A percentile compares a stretch with the other conserved stretches of the same genome.
These are phyloP conservation scores for Protula sp. DNA, from an alignment of 2,888 invertebrate species.

Conservation along the genomic window DNA sequence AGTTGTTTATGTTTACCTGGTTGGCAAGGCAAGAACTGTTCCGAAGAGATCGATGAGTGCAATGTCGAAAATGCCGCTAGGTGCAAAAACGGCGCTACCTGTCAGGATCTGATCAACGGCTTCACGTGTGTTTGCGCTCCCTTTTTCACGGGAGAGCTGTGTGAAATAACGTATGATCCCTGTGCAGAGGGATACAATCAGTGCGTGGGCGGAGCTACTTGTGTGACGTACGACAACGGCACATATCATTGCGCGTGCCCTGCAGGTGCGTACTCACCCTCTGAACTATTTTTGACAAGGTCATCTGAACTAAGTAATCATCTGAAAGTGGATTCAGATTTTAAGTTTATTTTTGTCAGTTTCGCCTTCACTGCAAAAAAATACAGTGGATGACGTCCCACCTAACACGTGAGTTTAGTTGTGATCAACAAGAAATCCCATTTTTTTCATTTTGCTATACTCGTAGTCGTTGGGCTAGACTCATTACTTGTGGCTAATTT, in stretches of 20 bases:
- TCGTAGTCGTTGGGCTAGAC: too few species aligned
- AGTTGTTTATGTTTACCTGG: too few species aligned
- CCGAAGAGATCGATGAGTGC: conserved; percentile 90
- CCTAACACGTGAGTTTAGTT: too few species aligned
- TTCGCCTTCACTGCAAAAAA: too few species aligned
- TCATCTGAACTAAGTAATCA: too few species aligned
- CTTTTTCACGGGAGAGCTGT: conserved; percentile 11
- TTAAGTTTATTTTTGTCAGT: too few species aligned
- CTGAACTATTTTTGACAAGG: background rate
- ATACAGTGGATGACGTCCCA: too few species aligned
- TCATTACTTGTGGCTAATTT: too few species aligned
- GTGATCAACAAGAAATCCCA: too few species aligned
- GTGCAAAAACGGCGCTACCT: conserved; percentile 12
- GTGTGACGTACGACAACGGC: conserved; percentile 8
- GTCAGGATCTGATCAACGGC: conserved; percentile 4
- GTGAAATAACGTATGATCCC: conserved; percentile 12
- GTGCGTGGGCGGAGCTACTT: conserved; percentile 5
- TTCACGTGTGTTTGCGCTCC: conserved; percentile 13
- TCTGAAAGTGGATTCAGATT: too few species aligned
- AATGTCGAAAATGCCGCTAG: background rate
- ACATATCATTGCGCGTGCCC: conserved; percentile 9
- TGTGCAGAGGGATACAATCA: conserved; percentile 6
- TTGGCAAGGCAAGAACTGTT: conserved; percentile 69
- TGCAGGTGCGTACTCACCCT: conserved; percentile 7
- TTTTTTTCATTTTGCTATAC: too few species aligned